Conservation (phyloP, 2,797 vertebrate genomes). For the Taenioides sp. region DNA sequence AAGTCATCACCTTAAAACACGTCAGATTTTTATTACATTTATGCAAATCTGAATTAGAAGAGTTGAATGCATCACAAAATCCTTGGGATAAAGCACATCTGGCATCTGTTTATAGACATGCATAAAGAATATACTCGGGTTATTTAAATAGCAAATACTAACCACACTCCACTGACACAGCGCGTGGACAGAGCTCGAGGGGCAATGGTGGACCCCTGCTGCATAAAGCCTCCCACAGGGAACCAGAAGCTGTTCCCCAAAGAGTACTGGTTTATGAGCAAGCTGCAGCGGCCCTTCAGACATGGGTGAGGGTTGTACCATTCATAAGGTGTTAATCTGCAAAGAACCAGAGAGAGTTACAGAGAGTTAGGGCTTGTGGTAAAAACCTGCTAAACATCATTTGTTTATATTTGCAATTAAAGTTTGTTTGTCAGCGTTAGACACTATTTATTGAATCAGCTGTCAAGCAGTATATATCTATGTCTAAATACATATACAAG, state of each 20-base stretch:
- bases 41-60: not conserved
- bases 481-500: too few species aligned
- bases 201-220: constrained; percentile 96
- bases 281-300: constrained; percentile 90
- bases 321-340: constrained; percentile 93
- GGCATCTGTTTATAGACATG: not conserved
- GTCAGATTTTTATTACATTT: too few species aligned
- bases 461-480: too few species aligned
- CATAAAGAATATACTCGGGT: not conserved
- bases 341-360: constrained; percentile 16
- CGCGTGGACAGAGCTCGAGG: constrained; percentile 94
- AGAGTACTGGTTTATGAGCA: constrained; percentile 97
- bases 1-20: too few species aligned
- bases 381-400: not conserved
- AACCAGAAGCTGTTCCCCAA: constrained; percentile 99
- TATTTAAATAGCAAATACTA: constrained; percentile 59
- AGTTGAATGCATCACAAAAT: not conserved
- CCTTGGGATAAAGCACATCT: not conserved
- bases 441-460: too few species aligned
- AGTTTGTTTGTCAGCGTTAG: too few species aligned
- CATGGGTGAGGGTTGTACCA: constrained; percentile 99
- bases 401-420: too few species aligned
- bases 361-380: too few species aligned
- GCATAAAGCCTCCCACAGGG: constrained; percentile 98
- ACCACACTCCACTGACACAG: constrained; percentile 98